A percentile compares a stretch with the other conserved stretches of the same genome.
Evolutionary conservation across 2,888 invertebrate species (phyloP).

Genomic region (Caenorhabditis macrosperma): DNA sequence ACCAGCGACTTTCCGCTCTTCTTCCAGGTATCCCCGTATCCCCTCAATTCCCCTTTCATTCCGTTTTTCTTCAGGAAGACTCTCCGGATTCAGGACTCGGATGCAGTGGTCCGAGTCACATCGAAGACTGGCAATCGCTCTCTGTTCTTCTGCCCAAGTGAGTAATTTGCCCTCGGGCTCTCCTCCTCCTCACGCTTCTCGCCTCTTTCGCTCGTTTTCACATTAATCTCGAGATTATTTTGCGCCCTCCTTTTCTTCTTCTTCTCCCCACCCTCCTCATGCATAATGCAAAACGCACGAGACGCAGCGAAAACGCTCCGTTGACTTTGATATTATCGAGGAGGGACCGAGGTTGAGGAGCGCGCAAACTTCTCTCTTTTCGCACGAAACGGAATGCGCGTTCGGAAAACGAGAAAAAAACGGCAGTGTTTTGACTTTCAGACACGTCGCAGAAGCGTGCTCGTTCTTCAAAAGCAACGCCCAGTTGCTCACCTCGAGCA

Average conservation of each 20-base stretch:
- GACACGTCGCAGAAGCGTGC: constrained; percentile 82
- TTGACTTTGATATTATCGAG: constrained; percentile 19
- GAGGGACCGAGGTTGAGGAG: constrained; percentile 10
- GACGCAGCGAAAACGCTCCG: constrained; percentile 18
- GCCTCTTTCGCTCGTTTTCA: background rate
- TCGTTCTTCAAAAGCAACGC: constrained; percentile 80
- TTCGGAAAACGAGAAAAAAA: background rate
- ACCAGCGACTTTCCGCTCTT: constrained; percentile 60
- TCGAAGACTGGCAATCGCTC: constrained; percentile 94
- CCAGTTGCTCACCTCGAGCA: constrained; percentile 68
- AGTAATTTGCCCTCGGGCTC: constrained; percentile 31
- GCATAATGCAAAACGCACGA: constrained; percentile 8
- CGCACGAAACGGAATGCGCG: constrained; percentile 5
- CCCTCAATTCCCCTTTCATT: background rate
- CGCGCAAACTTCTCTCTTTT: constrained; percentile 14
- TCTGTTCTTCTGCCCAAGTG: constrained; percentile 89
- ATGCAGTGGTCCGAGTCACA: constrained; percentile 83
- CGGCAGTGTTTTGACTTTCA: constrained; percentile 54
- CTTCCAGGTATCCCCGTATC: constrained; percentile 59
- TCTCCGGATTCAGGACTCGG: constrained; percentile 79
- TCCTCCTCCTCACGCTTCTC: constrained; percentile 2
- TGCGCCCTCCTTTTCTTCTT: constrained; percentile 7
- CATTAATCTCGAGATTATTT: constrained; percentile 33
- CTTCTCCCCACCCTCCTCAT: background rate
- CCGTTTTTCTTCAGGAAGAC: constrained; percentile 40